Percentiles rank a stretch among this genome's conserved stretches.
phyloP scores from a whole-genome alignment of 2,113 vertebrate species.

The Falco punctatus region DNA sequence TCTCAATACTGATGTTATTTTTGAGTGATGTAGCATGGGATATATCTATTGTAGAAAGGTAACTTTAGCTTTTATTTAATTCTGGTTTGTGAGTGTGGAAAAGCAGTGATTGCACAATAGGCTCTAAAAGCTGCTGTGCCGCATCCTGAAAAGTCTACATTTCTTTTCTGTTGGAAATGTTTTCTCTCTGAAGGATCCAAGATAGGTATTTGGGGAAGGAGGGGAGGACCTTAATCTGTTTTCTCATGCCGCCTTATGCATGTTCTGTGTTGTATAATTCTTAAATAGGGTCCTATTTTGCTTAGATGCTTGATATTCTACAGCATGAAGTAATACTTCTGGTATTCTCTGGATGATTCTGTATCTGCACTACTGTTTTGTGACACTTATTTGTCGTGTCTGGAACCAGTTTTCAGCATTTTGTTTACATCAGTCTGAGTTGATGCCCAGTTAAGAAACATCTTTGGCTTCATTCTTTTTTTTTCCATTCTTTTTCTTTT shows the following conservation, averaged over 20 bases:
- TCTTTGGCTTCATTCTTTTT: slow-evolving; percentile 12
- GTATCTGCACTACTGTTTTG: background rate
- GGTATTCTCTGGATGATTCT: background rate
- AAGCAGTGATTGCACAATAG: background rate
- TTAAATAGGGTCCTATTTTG: slow-evolving; percentile 13
- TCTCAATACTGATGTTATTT: background rate
- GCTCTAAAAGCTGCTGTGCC: slow-evolving; percentile 4
- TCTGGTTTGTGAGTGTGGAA: background rate
- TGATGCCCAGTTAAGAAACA: slow-evolving; percentile 10
- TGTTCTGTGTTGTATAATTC: background rate
- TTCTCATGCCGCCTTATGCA: background rate
- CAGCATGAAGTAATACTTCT: slow-evolving; percentile 24
- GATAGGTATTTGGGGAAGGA: background rate
- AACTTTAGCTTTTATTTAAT: background rate
- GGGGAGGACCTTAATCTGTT: background rate
- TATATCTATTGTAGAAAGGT: background rate
- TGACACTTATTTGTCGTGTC: background rate
- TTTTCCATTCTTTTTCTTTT: slow-evolving; percentile 16
- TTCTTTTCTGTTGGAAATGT: background rate
- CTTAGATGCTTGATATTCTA: background rate
- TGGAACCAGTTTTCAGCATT: slow-evolving; percentile 6
- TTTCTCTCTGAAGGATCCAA: background rate
- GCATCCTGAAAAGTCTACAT: background rate
- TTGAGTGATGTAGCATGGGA: background rate
- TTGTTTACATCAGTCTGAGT: background rate